phyloP scores from a whole-genome alignment of 2,797 vertebrate species.

The Chaenodraco wilsoni region DNA sequence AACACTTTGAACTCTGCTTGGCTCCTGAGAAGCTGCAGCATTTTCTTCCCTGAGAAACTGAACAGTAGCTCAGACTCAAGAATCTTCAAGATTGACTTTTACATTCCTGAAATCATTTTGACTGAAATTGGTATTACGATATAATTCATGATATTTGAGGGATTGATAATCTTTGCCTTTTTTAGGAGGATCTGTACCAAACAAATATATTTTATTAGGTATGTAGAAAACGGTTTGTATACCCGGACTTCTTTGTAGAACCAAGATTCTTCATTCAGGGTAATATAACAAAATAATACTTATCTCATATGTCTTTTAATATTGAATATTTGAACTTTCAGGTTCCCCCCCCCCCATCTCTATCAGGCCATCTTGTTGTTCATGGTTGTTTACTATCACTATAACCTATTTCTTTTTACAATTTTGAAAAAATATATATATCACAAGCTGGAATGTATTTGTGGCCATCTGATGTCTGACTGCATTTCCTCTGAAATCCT shows the following conservation, averaged over 20 bases:
- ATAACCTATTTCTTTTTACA: constrained; percentile 2
- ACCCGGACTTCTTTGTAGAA: too few species aligned
- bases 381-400: constrained; percentile 2
- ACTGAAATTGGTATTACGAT: too few species aligned
- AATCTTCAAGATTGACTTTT: neutral
- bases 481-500: constrained; percentile 72
- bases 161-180: too few species aligned
- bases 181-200: too few species aligned
- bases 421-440: constrained; percentile 58
- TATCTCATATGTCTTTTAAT: neutral
- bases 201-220: too few species aligned
- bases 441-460: constrained; percentile 65
- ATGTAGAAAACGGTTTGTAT: too few species aligned
- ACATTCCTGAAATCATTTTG: neutral
- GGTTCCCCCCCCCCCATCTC: neutral
- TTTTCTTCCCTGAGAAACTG: neutral
- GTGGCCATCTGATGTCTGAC: constrained; percentile 71
- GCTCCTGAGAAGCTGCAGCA: neutral
- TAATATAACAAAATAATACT: neutral
- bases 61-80: neutral
- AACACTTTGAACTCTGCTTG: neutral
- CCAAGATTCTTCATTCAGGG: too few species aligned
- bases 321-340: neutral
- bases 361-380: neutral
- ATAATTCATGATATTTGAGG: too few species aligned